phyloP scores from a whole-genome alignment of 2,113 vertebrate species.

The Cettia cetti region DNA sequence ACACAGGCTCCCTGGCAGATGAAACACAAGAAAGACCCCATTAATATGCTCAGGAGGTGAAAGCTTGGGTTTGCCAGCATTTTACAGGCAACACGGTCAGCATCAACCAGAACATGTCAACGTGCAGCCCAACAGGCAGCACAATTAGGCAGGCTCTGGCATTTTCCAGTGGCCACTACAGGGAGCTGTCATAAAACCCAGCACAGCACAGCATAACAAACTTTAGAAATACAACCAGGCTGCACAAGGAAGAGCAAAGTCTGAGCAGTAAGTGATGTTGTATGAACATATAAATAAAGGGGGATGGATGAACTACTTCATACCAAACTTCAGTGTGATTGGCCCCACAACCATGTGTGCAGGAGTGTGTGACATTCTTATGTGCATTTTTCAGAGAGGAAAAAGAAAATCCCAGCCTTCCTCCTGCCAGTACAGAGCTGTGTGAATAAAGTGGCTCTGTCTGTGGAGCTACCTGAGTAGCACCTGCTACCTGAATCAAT shows the following conservation, averaged over 20 bases:
- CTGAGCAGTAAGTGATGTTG: neutral
- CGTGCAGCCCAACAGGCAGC: neutral
- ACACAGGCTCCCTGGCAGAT: neutral
- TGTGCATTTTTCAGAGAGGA: neutral
- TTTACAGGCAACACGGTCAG: neutral
- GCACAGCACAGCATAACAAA: fast-evolving
- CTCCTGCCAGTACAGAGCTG: neutral
- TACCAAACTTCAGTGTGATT: neutral
- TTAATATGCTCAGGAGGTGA: neutral
- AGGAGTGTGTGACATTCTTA: fast-evolving
- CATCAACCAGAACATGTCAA: neutral
- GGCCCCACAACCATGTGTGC: fast-evolving
- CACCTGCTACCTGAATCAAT: neutral
- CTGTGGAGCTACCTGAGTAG: neutral
- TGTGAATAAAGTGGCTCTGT: neutral
- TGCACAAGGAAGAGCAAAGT: neutral
- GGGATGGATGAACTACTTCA: neutral
- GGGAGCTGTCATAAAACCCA: neutral
- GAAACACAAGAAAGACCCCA: neutral
- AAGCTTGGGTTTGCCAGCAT: neutral
- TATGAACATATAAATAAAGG: neutral
- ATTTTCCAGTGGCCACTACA: neutral
- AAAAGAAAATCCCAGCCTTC: neutral
- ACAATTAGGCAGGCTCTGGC: neutral
- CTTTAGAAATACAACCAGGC: neutral